Conservation (phyloP, 2,888 invertebrate genomes). For the Apotomis turbidana region DNA sequence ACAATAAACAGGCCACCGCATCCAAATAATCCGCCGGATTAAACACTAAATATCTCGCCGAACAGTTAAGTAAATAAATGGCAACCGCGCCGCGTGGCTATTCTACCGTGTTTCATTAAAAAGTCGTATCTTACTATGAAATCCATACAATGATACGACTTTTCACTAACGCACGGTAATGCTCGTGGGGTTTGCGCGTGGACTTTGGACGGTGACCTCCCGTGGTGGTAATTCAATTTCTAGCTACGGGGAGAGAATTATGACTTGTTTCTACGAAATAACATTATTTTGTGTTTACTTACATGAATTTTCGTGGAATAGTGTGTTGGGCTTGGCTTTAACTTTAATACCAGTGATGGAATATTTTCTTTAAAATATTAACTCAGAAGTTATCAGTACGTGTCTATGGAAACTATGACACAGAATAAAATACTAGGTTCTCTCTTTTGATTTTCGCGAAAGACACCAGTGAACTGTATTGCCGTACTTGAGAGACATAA, state of each 20-base stretch:
- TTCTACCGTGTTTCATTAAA: neutral
- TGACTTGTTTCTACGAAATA: slow-evolving; percentile 11
- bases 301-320: neutral
- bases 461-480: too few species aligned
- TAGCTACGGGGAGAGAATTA: neutral
- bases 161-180: neutral
- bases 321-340: too few species aligned
- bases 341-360: too few species aligned
- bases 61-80: slow-evolving; percentile 28
- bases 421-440: too few species aligned
- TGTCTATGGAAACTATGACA: too few species aligned
- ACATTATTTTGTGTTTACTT: neutral
- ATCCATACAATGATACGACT: too few species aligned
- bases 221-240: slow-evolving; percentile 6
- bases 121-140: too few species aligned
- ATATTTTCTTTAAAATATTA: too few species aligned
- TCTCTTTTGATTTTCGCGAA: too few species aligned
- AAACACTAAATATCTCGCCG: slow-evolving; percentile 23
- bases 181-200: neutral
- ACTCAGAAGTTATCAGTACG: too few species aligned
- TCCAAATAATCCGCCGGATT: slow-evolving; percentile 27
- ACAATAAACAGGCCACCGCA: slow-evolving; percentile 28
- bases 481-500: too few species aligned
- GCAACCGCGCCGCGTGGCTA: neutral
- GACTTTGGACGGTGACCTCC: neutral